Base-by-base conservation (phyloP, 2,888 invertebrate genomes). In the Dasypogon diadema region DNA sequence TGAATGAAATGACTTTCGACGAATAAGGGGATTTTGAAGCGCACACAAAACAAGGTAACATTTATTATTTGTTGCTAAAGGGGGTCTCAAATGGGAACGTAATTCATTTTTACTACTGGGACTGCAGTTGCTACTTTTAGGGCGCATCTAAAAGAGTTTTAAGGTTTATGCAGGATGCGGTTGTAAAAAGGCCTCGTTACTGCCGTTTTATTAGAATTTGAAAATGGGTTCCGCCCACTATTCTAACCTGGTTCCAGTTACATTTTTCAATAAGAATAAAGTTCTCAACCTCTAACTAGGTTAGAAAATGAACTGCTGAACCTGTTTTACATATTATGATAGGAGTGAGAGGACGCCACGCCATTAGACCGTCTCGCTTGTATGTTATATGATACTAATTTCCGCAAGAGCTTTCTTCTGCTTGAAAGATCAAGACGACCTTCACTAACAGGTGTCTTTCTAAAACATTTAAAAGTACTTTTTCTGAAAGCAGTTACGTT, bases 91-190 rank as follows among this genome's bases (percentile, higher is more conserved):
- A 16, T 65, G 46, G 65, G 48, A 26, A 22, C 60, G 37, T 22
- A 37, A 21, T 60, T 37, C 60, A 37, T 37, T 18, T 60, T 60
- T 60, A 60, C 37, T 34, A 37, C 60, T 12, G 3, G 42, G 37
- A 18, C 60, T 60, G 60, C 60, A 60, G 60, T 60, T 60, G 60
- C 34, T 37, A 60, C 60, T 18, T 60, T 60, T 37, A 60, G 21
- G 60, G 22, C 18, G 21, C 16, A 60, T 37, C 37, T 60, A 60
- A 60, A 37, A 42, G 60, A 18, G 1, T 37, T 16, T 60, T 60
- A 37, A 60, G 18, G 18, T 37, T 37, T 12, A 60, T 21, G 60
- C 18, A 37, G 22, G 34, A 8, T 8, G 42, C 12, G n/a, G 3
- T 42, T 42, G 42, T 42, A 42, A 42, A 42, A 12, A 3, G n/a